phyloP scores from a whole-genome alignment of 1,140 invertebrate genomes.

The Sitobion miscanthi region DNA sequence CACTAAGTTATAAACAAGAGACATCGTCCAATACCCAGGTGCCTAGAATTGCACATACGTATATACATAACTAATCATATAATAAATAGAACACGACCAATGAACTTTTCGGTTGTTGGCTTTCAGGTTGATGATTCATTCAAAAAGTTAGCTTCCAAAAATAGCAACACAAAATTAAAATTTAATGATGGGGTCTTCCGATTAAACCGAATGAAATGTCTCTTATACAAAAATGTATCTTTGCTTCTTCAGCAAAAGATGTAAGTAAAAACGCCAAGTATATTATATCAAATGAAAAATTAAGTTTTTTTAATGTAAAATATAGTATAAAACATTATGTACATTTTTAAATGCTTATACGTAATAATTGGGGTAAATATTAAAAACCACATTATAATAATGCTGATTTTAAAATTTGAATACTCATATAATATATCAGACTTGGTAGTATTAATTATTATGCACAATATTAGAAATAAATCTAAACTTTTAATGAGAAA shows the following conservation, averaged over 20 bases:
- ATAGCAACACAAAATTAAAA: neutral
- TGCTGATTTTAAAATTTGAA: neutral
- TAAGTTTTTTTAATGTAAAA: neutral
- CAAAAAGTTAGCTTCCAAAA: neutral
- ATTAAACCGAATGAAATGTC: constrained; percentile 26
- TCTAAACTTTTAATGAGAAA: neutral
- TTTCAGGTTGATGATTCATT: constrained; percentile 13
- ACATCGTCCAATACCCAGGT: constrained; percentile 44
- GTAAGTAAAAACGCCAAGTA: neutral
- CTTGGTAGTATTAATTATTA: neutral
- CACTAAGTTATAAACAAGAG: constrained; percentile 63
- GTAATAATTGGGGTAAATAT: neutral
- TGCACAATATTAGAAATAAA: neutral
- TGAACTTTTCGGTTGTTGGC: neutral
- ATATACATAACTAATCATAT: neutral
- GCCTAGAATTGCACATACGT: neutral
- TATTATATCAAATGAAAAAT: neutral
- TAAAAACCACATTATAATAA: neutral
- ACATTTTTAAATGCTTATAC: neutral
- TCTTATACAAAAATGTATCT: constrained; percentile 40
- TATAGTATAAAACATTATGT: neutral
- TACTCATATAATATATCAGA: neutral
- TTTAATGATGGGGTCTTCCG: constrained; percentile 6
- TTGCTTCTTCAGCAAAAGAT: constrained; percentile 32
- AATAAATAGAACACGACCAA: neutral